A percentile compares a stretch with the other conserved stretches of the same genome.
phyloP scores from a whole-genome alignment of 2,797 vertebrate species.

The Pteronotus mesoamericanus region DNA sequence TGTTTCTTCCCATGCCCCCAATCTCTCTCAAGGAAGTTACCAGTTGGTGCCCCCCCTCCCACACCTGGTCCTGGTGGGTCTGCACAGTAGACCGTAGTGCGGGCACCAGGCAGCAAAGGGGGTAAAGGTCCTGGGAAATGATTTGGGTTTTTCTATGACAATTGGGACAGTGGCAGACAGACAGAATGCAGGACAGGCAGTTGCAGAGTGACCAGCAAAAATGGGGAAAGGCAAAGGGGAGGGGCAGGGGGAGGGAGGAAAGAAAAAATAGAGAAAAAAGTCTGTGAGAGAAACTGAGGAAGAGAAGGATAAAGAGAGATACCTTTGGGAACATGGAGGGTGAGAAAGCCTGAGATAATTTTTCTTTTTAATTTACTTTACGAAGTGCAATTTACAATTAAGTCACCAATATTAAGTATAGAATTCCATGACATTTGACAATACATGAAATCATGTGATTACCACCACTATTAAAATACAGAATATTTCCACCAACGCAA shows the following conservation, averaged over 20 bases:
- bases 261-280: neutral
- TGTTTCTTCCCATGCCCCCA: rapidly evolving
- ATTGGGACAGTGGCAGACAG: neutral
- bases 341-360: neutral
- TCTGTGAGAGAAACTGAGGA: neutral
- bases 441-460: neutral
- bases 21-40: neutral
- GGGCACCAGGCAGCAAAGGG: neutral
- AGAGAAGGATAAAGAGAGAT: neutral
- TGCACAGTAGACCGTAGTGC: neutral
- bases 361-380: neutral
- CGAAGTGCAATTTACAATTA: neutral
- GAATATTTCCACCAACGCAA: neutral
- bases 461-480: neutral
- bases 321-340: neutral
- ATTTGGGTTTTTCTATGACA: neutral
- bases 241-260: rapidly evolving
- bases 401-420: neutral
- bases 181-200: neutral
- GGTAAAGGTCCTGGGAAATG: neutral
- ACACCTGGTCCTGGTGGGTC: neutral
- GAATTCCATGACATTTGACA: neutral
- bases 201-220: neutral
- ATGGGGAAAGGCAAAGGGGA: neutral
- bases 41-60: neutral